Evolutionary conservation across 2,888 invertebrate genomes (phyloP), one percentile per base, ranked within the genome.

Genomic region (Eupithecia vulgata): DNA sequence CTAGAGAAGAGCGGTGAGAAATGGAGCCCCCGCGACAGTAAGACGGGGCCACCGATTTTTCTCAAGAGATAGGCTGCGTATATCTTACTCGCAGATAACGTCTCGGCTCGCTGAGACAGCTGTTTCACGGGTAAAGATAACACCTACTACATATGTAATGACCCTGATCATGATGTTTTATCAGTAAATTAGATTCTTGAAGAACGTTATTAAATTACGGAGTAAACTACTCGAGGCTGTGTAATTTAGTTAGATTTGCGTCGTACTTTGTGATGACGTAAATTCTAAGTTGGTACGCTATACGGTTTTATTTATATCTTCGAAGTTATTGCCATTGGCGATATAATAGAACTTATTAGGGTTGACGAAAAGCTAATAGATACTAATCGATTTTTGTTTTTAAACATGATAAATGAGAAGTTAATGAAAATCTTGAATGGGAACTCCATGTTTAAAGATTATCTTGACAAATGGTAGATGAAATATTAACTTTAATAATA

Each of bases 31-130:
- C 82, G 87, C 84, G 88, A 82, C 82, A 81, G 77, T 80, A 83
- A 84, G 87, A 88, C 86, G 85, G 81, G 84, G 77, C 83, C 85
- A 80, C 85, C 87, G 87, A 90, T 91, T 90, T 90, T 89, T 90
- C 90, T 89, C 87, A 77, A 77, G 85, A 87, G 90, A 90, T 89
- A 90, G 85, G 84, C 80, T 81, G 79, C 86, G 85, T 87, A 85
- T 86, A 86, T 87, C 87, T 87, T 83, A 78, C 78, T 73, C 76
- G 73, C 75, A 83, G 87, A 87, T 87, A 87, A 85, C 81, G 84
- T 83, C 83, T 69, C 67, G 78, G 82, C 79, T 83, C 75, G 82
- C 80, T 83, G 84, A 80, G 85, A 84, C 86, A 86, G 85, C 85
- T 86, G 85, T 84, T 84, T 78, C 78, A 77, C 79, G 76, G 72